Evolutionary conservation across 2,888 invertebrate genomes (phyloP).

Genomic region (Calameuta filiformis): DNA sequence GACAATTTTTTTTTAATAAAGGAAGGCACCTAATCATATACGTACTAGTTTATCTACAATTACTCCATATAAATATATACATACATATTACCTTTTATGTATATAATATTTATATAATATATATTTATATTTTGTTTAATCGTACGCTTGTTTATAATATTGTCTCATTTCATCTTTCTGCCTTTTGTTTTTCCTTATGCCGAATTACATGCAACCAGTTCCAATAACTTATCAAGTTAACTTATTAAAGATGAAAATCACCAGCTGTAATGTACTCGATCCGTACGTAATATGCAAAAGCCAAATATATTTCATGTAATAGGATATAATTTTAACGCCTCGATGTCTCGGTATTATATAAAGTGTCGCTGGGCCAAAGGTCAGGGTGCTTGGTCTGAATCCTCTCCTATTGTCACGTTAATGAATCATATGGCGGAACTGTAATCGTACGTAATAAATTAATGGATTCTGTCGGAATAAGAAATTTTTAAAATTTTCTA

Average conservation of each 20-base stretch:
- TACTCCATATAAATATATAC: slow-evolving; percentile 35
- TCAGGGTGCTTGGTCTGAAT: background rate
- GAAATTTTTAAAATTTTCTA: background rate
- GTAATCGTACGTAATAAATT: background rate
- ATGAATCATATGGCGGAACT: background rate
- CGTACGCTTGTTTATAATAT: slow-evolving; percentile 41
- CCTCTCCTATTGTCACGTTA: background rate
- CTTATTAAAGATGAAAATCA: slow-evolving; percentile 35
- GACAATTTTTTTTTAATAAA: slow-evolving; percentile 36
- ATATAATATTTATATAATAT: slow-evolving; percentile 24
- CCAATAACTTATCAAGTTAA: slow-evolving; percentile 10
- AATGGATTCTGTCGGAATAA: background rate
- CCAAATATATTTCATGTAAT: background rate
- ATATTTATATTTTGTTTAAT: slow-evolving; percentile 25
- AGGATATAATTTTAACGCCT: too few species aligned
- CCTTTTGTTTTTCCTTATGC: slow-evolving; percentile 24
- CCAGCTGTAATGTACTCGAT: slow-evolving; percentile 8
- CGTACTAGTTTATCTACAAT: slow-evolving; percentile 47
- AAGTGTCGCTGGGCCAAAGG: background rate
- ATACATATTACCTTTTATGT: slow-evolving; percentile 16
- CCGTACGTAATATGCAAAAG: background rate
- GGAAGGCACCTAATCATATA: slow-evolving; percentile 59
- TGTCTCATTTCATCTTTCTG: slow-evolving; percentile 37
- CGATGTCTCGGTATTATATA: too few species aligned
- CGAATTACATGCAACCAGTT: slow-evolving; percentile 25